Conservation (phyloP, 2,113 vertebrate genomes). For the Rissa tridactyla region DNA sequence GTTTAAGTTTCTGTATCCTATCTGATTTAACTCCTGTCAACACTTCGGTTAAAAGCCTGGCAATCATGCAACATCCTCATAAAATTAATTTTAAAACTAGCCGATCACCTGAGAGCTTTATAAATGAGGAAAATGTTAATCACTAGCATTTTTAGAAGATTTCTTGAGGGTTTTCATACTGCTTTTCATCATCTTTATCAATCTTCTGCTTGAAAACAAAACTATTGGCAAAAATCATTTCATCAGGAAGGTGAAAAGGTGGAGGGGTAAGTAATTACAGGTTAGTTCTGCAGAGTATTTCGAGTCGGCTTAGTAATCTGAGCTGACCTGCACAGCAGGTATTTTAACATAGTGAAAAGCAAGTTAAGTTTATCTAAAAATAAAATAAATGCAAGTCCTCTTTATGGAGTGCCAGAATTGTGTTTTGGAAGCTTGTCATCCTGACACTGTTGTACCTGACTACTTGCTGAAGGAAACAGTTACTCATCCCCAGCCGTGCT, state of each 20-base stretch:
- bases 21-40: neutral
- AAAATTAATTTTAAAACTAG: neutral
- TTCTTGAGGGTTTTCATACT: neutral
- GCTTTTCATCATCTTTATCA: neutral
- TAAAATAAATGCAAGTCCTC: neutral
- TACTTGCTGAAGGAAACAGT: neutral
- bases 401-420: neutral
- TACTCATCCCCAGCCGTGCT: neutral
- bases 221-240: neutral
- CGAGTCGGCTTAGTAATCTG: neutral
- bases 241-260: neutral
- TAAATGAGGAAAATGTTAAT: neutral
- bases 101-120: neutral
- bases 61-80: neutral
- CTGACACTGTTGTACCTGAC: neutral
- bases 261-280: neutral
- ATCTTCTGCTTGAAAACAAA: neutral
- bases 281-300: neutral
- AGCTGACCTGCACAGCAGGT: neutral
- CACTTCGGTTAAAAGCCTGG: neutral
- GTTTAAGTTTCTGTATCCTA: neutral
- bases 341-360: neutral
- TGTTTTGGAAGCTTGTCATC: neutral
- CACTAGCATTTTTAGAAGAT: neutral
- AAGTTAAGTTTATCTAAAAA: neutral